Evolutionary conservation across 2,113 vertebrate genomes (phyloP).

Genomic region (Himantopus leucocephalus): DNA sequence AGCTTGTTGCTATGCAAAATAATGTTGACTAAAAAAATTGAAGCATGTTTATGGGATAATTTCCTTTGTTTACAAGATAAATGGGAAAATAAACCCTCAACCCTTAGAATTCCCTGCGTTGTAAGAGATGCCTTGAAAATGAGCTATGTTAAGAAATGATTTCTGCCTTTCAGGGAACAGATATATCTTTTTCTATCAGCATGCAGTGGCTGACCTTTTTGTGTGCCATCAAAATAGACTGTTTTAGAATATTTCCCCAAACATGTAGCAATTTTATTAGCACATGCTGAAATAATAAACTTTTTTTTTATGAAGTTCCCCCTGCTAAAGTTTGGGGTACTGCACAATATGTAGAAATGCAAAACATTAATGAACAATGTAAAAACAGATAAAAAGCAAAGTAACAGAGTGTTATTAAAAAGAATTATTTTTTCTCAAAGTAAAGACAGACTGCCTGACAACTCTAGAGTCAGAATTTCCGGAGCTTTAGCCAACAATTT

Average conservation of each 20-base stretch:
- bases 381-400: conserved; percentile 53
- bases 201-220: background rate
- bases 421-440: conserved; percentile 37
- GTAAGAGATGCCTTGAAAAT: background rate
- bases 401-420: conserved; percentile 11
- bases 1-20: conserved; percentile 26
- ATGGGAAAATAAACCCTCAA: background rate
- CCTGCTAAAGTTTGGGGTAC: background rate
- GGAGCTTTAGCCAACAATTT: conserved; percentile 60
- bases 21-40: background rate
- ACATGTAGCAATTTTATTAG: background rate
- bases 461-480: conserved; percentile 64
- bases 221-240: background rate
- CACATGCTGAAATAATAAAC: conserved; percentile 5
- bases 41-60: background rate
- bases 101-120: background rate
- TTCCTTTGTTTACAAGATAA: conserved; percentile 8
- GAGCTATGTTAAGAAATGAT: background rate
- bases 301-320: background rate
- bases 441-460: conserved; percentile 44
- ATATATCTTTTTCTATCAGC: background rate
- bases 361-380: conserved; percentile 21
- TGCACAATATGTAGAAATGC: background rate
- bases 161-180: background rate
- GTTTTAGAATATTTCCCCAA: background rate